Percentiles rank a stretch among this genome's conserved stretches.
These are phyloP conservation scores for Apamea crenata DNA, from an alignment of 2,888 invertebrate genomes.

Conservation along the genomic window DNA sequence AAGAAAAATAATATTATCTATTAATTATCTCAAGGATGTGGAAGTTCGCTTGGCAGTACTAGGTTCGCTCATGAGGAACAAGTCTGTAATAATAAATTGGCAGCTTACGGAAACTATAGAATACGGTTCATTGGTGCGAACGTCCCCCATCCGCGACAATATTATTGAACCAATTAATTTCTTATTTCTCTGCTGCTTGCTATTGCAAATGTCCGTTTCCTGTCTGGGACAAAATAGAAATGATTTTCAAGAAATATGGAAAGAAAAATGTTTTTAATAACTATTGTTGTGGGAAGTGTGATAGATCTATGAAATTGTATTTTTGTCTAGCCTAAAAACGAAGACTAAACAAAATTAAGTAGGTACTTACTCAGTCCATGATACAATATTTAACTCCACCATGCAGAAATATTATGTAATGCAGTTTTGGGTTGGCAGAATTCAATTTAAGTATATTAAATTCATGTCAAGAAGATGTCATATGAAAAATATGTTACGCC, in stretches of 20 bases:
- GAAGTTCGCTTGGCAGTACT: conserved; percentile 38
- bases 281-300: neutral
- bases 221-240: conserved; percentile 1
- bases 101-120: conserved; percentile 66
- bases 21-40: conserved; percentile 41
- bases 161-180: conserved; percentile 49
- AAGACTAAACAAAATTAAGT: neutral
- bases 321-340: neutral
- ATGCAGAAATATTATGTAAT: neutral
- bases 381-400: neutral
- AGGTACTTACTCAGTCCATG: neutral
- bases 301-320: neutral
- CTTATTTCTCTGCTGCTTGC: conserved; percentile 22
- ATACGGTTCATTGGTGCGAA: conserved; percentile 61
- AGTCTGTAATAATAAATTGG: conserved; percentile 66
- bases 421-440: conserved; percentile 13
- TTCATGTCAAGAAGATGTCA: conserved; percentile 26
- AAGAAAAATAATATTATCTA: neutral
- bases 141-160: conserved; percentile 60
- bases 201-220: conserved; percentile 12
- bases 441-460: conserved; percentile 25
- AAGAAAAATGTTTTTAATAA: neutral
- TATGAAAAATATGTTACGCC: conserved; percentile 33
- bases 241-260: conserved; percentile 8
- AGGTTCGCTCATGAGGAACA: conserved; percentile 35